phyloP scores from a whole-genome alignment of 1,140 invertebrate genomes.

The Maniola jurtina region DNA sequence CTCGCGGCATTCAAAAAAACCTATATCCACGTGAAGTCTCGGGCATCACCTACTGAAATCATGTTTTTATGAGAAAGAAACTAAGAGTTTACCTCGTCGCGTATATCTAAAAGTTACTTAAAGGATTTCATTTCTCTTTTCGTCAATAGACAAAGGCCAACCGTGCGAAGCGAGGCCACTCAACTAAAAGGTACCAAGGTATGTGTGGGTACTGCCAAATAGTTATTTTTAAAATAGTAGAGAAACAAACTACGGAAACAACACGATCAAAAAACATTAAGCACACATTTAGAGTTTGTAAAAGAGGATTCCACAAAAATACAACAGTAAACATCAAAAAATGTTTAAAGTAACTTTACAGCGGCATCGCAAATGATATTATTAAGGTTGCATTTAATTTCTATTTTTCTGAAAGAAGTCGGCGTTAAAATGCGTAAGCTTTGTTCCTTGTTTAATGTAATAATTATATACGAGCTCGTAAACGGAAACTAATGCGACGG shows the following conservation, averaged over 20 bases:
- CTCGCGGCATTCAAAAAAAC: too few relatives aligned
- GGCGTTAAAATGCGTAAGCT: slow-evolving; percentile 21
- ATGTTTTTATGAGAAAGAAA: too few relatives aligned
- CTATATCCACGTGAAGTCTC: too few relatives aligned
- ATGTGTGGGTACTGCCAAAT: too few relatives aligned
- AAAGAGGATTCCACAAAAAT: not conserved
- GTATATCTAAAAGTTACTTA: too few relatives aligned
- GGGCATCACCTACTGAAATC: too few relatives aligned
- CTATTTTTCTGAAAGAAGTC: slow-evolving; percentile 23
- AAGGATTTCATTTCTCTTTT: too few relatives aligned
- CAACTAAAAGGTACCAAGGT: too few relatives aligned
- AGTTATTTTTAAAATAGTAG: not conserved
- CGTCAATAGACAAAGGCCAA: too few relatives aligned
- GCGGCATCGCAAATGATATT: not conserved
- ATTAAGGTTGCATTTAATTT: not conserved
- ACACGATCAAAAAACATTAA: not conserved
- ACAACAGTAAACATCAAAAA: not conserved
- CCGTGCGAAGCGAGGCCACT: too few relatives aligned
- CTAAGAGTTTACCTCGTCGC: too few relatives aligned
- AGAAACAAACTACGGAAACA: not conserved
- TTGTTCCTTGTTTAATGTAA: slow-evolving; percentile 53
- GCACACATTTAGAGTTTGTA: not conserved
- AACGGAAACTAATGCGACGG: slow-evolving; percentile 45
- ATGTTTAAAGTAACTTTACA: not conserved
- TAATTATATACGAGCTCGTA: slow-evolving; percentile 54